Percentiles rank a stretch among this genome's conserved stretches.
phyloP scores from a whole-genome alignment of 2,797 vertebrate genomes.

The Xenopus petersii region DNA sequence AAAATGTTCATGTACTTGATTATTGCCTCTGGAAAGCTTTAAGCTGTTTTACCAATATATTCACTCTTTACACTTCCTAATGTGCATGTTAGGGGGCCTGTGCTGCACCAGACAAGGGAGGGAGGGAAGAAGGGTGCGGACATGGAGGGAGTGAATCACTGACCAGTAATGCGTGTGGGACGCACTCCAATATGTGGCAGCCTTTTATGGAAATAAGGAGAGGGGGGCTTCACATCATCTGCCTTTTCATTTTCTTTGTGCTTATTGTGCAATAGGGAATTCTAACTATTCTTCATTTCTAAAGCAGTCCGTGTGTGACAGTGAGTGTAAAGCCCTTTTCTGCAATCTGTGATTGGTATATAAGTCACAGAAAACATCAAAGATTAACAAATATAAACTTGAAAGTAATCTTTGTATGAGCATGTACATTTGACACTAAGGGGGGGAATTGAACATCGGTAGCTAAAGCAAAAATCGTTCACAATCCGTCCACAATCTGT shows the following conservation, averaged over 20 bases:
- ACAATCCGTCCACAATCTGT: no score
- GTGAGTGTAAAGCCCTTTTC: no score
- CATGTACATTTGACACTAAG: no score
- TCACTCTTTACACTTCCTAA: background rate
- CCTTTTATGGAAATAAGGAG: slow-evolving; percentile 27
- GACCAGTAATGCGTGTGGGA: slow-evolving; percentile 45
- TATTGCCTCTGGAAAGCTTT: no score
- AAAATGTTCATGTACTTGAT: no score
- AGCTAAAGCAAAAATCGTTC: no score
- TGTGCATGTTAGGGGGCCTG: background rate
- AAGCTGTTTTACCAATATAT: no score
- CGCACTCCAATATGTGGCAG: slow-evolving; percentile 20
- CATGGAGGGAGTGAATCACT: slow-evolving; percentile 36
- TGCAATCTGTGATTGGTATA: no score
- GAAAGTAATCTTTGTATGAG: no score
- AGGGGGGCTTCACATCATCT: background rate
- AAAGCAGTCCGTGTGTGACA: background rate
- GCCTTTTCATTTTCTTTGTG: slow-evolving; percentile 34
- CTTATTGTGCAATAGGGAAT: slow-evolving; percentile 24
- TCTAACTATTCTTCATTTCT: slow-evolving; percentile 21
- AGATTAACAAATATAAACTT: no score
- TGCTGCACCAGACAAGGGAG: slow-evolving; percentile 22
- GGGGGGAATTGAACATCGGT: no score
- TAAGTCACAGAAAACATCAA: no score
- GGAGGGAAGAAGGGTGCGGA: slow-evolving; percentile 18